phyloP scores from a whole-genome alignment of 2,888 invertebrate species.

The Nematopogon swammerdamellus region DNA sequence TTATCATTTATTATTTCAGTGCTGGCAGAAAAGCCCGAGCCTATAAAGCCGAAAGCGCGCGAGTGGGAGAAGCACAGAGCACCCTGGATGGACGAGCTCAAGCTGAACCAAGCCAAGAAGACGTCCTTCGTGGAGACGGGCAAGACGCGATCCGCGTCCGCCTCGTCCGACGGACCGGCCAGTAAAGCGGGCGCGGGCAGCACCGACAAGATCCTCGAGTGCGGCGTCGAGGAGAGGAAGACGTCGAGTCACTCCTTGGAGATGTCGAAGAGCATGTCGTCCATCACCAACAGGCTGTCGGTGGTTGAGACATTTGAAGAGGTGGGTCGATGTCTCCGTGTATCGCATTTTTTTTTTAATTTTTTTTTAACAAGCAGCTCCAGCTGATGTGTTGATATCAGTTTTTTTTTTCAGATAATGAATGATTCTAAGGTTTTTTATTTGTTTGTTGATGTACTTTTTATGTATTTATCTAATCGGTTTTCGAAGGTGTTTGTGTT shows the following conservation, averaged over 20 bases:
- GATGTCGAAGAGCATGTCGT: slow-evolving; percentile 52
- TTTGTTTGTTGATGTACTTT: no score
- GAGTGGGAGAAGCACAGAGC: slow-evolving; percentile 72
- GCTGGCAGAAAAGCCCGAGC: slow-evolving; percentile 25
- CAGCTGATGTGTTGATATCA: no score
- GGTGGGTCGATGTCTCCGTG: slow-evolving; percentile 18
- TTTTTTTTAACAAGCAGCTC: no score
- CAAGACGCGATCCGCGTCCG: slow-evolving; percentile 28
- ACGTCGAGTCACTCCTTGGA: slow-evolving; percentile 43
- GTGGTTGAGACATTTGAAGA: slow-evolving; percentile 42
- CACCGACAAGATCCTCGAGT: slow-evolving; percentile 45
- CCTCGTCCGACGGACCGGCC: slow-evolving; percentile 19
- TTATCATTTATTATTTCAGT: no score
- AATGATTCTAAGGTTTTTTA: no score
- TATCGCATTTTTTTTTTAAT: no score
- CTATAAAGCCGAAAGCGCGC: slow-evolving; percentile 62
- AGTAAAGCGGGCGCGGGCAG: slow-evolving; percentile 27
- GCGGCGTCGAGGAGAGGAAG: slow-evolving; percentile 38
- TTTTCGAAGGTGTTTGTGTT: no score
- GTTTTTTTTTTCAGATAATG: no score
- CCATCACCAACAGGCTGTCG: slow-evolving; percentile 43
- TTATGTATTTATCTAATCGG: no score
- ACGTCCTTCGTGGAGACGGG: slow-evolving; percentile 31
- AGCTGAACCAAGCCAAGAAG: slow-evolving; percentile 71
- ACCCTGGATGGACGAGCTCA: slow-evolving; percentile 81